Conservation (phyloP, 1,140 invertebrate genomes). For the Diorhabda sublineata region DNA sequence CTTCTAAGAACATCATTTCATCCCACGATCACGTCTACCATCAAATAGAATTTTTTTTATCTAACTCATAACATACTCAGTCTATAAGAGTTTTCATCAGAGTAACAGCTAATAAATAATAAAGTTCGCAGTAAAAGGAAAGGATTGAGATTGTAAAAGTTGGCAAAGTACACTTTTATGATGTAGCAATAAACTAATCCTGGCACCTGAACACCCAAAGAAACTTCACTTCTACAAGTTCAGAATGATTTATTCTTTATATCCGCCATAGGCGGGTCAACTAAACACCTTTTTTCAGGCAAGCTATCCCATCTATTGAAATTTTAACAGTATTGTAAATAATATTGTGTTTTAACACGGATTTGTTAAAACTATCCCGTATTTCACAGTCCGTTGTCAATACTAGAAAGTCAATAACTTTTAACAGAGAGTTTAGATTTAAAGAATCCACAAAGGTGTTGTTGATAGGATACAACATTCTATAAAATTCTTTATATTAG, state of each 20-base stretch:
- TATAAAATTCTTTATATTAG: no score
- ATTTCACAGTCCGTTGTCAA: no score
- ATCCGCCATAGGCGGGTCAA: constrained; percentile 28
- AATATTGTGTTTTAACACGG: no score
- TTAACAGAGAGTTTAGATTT: no score
- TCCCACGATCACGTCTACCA: neutral
- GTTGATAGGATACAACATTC: no score
- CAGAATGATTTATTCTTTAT: constrained; percentile 29
- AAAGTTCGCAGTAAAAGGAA: constrained; percentile 23
- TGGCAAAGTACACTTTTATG: constrained; percentile 31
- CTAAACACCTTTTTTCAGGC: no score
- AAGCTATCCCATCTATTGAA: no score
- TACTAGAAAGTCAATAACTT: no score
- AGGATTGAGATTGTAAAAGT: constrained; percentile 23
- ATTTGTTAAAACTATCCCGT: no score
- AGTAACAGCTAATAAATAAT: constrained; percentile 24
- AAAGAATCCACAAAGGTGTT: no score
- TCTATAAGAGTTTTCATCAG: constrained; percentile 16
- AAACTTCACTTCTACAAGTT: constrained; percentile 32
- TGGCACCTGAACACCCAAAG: constrained; percentile 29
- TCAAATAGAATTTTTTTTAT: neutral
- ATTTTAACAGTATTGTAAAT: no score
- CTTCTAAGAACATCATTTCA: no score
- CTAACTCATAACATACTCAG: neutral
- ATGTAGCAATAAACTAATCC: constrained; percentile 33